Conservation (phyloP, 2,888 invertebrate species). For the Hirtodrosophila duncani region DNA sequence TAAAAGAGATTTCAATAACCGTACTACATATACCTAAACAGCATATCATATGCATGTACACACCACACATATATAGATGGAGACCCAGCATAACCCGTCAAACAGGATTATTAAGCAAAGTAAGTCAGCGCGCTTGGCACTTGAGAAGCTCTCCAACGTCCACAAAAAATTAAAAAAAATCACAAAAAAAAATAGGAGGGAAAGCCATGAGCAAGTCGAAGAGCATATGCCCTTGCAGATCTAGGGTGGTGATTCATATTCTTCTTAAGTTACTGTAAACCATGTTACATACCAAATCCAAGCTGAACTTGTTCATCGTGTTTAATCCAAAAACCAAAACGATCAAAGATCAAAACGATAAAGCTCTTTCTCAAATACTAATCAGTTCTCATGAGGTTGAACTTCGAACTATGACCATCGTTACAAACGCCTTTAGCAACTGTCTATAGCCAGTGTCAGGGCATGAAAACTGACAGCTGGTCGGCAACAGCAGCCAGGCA, state of each 20-base stretch:
- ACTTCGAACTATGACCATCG: too few species aligned
- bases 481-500: slow-evolving; percentile 5
- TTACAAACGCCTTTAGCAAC: too few species aligned
- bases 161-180: slow-evolving; percentile 2
- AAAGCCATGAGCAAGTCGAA: slow-evolving; percentile 29
- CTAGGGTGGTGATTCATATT: too few species aligned
- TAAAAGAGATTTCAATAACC: slow-evolving; percentile 37
- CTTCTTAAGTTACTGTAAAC: too few species aligned
- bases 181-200: slow-evolving; percentile 28
- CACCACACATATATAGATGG: neutral
- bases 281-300: too few species aligned
- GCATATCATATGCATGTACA: neutral
- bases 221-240: too few species aligned
- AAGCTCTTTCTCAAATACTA: too few species aligned
- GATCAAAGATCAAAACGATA: too few species aligned
- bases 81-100: slow-evolving; percentile 66
- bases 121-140: slow-evolving; percentile 57
- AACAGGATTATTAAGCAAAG: slow-evolving; percentile 75
- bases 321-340: too few species aligned
- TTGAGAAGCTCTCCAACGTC: slow-evolving; percentile 27
- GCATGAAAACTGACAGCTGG: slow-evolving; percentile 66
- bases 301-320: too few species aligned
- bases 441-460: too few species aligned
- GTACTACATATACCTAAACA: neutral
- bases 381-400: too few species aligned